Conservation (phyloP, 2,113 vertebrate species). For the Procapra przewalskii region DNA sequence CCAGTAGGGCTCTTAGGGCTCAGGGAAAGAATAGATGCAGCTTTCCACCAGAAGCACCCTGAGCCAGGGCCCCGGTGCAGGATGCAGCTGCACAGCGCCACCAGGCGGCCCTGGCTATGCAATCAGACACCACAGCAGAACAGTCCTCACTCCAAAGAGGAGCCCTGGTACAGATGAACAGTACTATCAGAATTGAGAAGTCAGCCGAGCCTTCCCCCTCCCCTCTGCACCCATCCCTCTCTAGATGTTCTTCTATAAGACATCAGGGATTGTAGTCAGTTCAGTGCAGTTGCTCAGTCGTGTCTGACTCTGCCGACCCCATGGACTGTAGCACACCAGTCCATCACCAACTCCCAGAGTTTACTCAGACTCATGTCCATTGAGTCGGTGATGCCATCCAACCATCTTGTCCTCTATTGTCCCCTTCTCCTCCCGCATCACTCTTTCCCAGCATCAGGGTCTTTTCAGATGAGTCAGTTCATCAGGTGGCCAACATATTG, state of each 20-base stretch:
- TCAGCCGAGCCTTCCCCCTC: background rate
- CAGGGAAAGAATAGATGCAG: background rate
- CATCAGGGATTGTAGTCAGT: background rate
- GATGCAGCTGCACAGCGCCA: background rate
- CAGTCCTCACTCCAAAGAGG: background rate
- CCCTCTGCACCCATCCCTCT: background rate
- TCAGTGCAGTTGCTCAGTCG: background rate
- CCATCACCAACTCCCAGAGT: background rate
- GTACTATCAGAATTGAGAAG: background rate
- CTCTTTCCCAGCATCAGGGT: background rate
- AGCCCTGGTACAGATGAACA: background rate
- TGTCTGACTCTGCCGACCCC: fast-evolving
- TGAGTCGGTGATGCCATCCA: background rate
- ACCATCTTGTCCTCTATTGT: background rate
- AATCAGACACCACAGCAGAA: too few relatives aligned
- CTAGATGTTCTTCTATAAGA: background rate
- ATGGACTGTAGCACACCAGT: background rate
- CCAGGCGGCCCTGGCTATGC: background rate
- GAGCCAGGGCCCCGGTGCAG: background rate
- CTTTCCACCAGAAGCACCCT: background rate
- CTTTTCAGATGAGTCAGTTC: background rate
- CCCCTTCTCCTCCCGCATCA: background rate
- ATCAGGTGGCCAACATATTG: background rate
- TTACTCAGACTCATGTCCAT: background rate
- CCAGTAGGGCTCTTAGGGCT: background rate